phyloP scores from a whole-genome alignment of 2,797 vertebrate genomes.

The Lutra lutra region DNA sequence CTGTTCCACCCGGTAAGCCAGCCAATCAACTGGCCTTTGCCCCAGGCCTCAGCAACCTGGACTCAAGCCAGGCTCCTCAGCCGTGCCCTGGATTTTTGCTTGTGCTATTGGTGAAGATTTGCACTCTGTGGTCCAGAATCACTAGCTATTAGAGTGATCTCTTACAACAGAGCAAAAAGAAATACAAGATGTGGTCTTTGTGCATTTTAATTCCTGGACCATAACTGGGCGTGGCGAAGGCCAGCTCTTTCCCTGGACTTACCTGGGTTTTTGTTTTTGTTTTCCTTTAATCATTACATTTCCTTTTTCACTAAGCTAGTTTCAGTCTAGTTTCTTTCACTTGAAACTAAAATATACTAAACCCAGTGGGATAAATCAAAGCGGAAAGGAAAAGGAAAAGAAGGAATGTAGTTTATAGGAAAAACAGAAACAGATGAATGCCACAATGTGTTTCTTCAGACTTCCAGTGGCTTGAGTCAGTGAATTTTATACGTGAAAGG shows the following conservation, averaged over 20 bases:
- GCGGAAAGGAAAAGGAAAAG: background rate
- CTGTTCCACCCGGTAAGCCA: background rate
- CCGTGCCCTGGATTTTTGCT: background rate
- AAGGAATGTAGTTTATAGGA: background rate
- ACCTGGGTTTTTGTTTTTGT: background rate
- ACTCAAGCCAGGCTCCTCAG: background rate
- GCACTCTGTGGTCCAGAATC: background rate
- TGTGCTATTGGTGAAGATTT: background rate
- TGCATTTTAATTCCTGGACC: background rate
- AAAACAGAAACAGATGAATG: background rate
- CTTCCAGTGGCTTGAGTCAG: background rate
- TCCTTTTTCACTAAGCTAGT: constrained; percentile 24
- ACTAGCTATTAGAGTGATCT: background rate
- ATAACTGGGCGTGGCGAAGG: background rate
- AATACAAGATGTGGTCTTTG: background rate
- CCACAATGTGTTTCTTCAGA: background rate
- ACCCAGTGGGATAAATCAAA: background rate
- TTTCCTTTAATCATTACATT: background rate
- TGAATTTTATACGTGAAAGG: background rate
- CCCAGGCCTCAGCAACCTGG: background rate
- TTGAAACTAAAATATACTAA: constrained; percentile 14
- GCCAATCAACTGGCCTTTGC: background rate
- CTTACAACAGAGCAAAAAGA: background rate
- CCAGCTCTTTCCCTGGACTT: background rate
- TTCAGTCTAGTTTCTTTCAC: background rate